These are phyloP conservation scores for Stictocephala bisonia DNA, from an alignment of 2,888 invertebrate species.

Conservation along the genomic window DNA sequence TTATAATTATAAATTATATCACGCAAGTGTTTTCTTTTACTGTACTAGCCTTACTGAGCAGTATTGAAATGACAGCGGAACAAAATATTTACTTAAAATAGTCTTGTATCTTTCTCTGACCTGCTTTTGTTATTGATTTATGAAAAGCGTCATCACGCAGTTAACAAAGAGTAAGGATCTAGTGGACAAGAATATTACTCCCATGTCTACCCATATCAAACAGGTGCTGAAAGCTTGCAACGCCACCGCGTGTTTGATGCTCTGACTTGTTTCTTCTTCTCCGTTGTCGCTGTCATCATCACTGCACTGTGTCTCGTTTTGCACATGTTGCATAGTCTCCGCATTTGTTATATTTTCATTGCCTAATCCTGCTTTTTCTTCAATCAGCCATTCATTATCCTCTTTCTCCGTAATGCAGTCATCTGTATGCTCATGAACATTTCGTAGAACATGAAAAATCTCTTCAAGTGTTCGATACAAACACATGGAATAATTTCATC, in stretches of 20 bases:
- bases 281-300: too few species aligned
- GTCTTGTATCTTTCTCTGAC: too few species aligned
- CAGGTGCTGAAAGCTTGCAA: conserved; percentile 6
- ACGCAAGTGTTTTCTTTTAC: too few species aligned
- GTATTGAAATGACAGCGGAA: too few species aligned
- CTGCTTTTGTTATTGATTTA: too few species aligned
- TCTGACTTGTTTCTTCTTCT: neutral
- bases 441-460: conserved; percentile 6
- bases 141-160: too few species aligned
- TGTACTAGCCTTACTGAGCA: too few species aligned
- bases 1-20: too few species aligned
- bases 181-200: neutral
- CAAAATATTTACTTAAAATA: too few species aligned
- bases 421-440: neutral
- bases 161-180: too few species aligned
- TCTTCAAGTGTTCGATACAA: neutral
- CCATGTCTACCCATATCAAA: neutral
- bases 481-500: neutral
- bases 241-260: neutral
- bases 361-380: neutral
- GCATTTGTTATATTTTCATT: neutral
- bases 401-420: neutral
- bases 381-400: conserved; percentile 2
- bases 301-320: neutral
- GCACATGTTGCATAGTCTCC: neutral